phyloP scores from a whole-genome alignment of 2,888 invertebrate species.

The Watsonalla cultraria region DNA sequence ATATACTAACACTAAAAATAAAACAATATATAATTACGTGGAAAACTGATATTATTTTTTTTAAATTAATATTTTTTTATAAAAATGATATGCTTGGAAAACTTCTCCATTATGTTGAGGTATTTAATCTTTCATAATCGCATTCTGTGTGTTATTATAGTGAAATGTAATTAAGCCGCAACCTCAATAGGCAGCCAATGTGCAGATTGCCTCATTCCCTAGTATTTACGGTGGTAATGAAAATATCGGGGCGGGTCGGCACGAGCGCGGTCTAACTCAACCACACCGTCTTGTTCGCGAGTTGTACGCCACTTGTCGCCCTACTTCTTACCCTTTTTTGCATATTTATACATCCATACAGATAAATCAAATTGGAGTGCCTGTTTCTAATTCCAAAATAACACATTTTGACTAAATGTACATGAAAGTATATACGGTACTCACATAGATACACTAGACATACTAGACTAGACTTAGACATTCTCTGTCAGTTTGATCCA shows the following conservation, averaged over 20 bases:
- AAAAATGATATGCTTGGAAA: neutral
- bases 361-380: too few relatives aligned
- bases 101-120: neutral
- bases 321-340: constrained; percentile 9
- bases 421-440: too few relatives aligned
- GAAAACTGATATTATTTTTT: too few relatives aligned
- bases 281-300: constrained; percentile 26
- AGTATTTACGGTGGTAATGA: constrained; percentile 53
- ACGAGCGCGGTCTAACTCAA: constrained; percentile 38
- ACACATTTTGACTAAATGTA: too few relatives aligned
- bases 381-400: too few relatives aligned
- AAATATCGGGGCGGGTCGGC: constrained; percentile 45
- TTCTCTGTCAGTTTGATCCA: too few relatives aligned
- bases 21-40: too few relatives aligned
- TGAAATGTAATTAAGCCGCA: constrained; percentile 47
- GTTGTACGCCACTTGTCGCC: constrained; percentile 36
- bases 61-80: too few relatives aligned
- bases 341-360: neutral
- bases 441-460: too few relatives aligned
- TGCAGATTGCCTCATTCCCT: constrained; percentile 41
- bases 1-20: too few relatives aligned
- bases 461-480: too few relatives aligned
- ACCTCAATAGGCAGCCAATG: constrained; percentile 45
- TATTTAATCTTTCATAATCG: neutral
- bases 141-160: constrained; percentile 15